Evolutionary conservation across 2,113 vertebrate genomes (phyloP), one percentile per base, ranked within the genome.

Genomic region (Microcebus jonahi): DNA sequence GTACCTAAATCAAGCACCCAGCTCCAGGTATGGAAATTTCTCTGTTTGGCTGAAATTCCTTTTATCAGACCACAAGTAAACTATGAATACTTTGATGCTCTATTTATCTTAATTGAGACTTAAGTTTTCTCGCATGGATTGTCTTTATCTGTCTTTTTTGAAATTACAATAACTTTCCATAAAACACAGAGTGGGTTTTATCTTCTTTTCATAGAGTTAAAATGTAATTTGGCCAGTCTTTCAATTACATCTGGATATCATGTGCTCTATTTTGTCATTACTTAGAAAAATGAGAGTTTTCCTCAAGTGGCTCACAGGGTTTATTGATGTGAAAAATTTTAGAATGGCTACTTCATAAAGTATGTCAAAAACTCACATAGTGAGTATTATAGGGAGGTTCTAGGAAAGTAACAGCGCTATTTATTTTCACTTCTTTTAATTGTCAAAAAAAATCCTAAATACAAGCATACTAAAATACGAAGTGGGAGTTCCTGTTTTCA

Each of bases 81-180:
- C 27, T 29, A 29, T 55, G 31, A 91, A 48, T 71, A 9, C 4
- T 84, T 80, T 57, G 17, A 27, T 63, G 34, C 31, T 79, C 36
- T 55, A 79, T n/a, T 67, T 96, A 65, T 76, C 92, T 96, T 63
- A 92, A 67, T 42, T 89, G 67, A 5, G 36, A 31, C 13, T 86
- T 68, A 48, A 55, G 8, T 81, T 75, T 86, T 90, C 29, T 81
- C n/a, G n/a, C 75, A 67, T 63, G 63, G 57, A 70, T 81, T 85
- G 8, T 70, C 57, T 89, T 75, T 85, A 39, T 39, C 39, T n/a
- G 6, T 73, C 5, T 50, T 80, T 79, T 77, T 53, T 55, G n/a
- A 48, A 91, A 83, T 81, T 25, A 68, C 29, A n/a, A 48, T 48
- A 65, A 67, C 3, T 36, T 53, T 91, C 55, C 34, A 42, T 34